Evolutionary conservation across 2,888 invertebrate genomes (phyloP).

Genomic region (Odontomyia ornata): DNA sequence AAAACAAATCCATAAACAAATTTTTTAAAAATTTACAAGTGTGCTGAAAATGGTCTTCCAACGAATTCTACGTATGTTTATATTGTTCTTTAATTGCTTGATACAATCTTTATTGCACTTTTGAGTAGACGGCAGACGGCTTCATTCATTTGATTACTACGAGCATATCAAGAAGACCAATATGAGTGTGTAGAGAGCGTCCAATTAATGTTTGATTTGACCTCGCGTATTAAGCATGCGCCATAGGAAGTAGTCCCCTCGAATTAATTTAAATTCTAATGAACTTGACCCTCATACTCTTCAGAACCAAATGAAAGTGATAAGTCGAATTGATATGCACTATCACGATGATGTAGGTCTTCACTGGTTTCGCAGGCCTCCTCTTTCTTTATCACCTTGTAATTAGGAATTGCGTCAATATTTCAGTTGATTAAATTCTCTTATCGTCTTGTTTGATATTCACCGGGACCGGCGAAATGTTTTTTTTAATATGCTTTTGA

Average conservation of each 20-base stretch:
- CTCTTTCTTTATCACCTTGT: background rate
- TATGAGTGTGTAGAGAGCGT: background rate
- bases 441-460: background rate
- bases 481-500: too few species aligned
- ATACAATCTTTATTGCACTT: background rate
- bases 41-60: constrained; percentile 1
- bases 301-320: constrained; percentile 2
- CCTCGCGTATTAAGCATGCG: background rate
- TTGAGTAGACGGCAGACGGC: background rate
- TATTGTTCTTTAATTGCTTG: background rate
- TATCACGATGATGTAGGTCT: too few species aligned
- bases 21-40: too few species aligned
- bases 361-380: too few species aligned
- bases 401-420: constrained; percentile 1
- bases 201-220: too few species aligned
- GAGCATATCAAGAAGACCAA: background rate
- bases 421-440: background rate
- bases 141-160: background rate
- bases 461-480: background rate
- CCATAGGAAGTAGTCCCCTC: background rate
- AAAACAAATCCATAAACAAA: too few species aligned
- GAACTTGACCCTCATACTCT: constrained; percentile 9
- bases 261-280: background rate
- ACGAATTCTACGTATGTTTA: constrained; percentile 20
- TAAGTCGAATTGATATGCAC: background rate